These are phyloP conservation scores for Tamias sibiricus DNA, from an alignment of 2,113 vertebrate species.

Conservation along the genomic window DNA sequence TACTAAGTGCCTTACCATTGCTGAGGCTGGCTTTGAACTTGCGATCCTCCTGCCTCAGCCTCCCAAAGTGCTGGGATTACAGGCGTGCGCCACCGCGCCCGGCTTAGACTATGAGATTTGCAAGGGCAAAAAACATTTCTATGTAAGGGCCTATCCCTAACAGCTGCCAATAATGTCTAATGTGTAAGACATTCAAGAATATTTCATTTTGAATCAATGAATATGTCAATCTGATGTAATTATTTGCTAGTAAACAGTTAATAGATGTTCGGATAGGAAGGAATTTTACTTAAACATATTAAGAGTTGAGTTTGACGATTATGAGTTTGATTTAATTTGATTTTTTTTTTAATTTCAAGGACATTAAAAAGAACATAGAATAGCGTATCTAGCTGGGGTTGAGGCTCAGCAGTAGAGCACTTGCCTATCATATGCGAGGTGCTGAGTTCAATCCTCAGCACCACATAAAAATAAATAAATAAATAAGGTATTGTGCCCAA, in stretches of 20 bases:
- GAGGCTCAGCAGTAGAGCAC: no score
- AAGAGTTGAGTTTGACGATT: not conserved
- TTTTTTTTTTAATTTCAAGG: not conserved
- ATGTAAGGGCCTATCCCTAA: slow-evolving; percentile 3
- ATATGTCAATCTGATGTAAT: not conserved
- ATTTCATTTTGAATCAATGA: not conserved
- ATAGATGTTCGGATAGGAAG: not conserved
- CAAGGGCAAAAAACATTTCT: slow-evolving; percentile 28
- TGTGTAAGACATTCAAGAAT: not conserved
- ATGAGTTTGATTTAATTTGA: not conserved
- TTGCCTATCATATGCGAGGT: no score
- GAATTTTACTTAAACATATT: slow-evolving; percentile 9
- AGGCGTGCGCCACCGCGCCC: no score
- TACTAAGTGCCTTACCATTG: no score
- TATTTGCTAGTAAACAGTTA: not conserved
- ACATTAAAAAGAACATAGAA: slow-evolving; percentile 31
- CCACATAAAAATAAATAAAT: no score
- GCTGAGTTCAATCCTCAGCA: no score
- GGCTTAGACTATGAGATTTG: not conserved
- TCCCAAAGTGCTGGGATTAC: no score
- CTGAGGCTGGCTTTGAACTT: no score
- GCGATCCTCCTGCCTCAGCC: no score
- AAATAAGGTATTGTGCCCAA: no score
- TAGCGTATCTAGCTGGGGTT: not conserved
- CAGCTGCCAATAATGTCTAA: not conserved